Base-by-base conservation (phyloP, 2,113 vertebrate species). In the Rana temporaria region DNA sequence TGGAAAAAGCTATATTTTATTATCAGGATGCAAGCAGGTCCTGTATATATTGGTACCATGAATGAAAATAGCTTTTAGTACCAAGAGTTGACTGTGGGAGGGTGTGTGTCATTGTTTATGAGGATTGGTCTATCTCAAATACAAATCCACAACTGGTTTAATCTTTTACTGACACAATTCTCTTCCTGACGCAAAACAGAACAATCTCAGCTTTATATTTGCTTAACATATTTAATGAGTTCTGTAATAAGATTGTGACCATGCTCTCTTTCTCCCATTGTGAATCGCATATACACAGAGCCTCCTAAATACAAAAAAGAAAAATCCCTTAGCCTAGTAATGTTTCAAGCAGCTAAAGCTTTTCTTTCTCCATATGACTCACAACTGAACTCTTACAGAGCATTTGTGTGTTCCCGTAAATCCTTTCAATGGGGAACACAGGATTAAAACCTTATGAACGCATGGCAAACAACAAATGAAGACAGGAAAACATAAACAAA, bases 351-450 rank as follows among this genome's bases (percentile, higher is more conserved):
- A 0, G 16, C 71, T 73, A 64, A 78, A 78, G 63, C 62, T 56
- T 60, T 60, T 38, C 30, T 60, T 74, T n/a, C 53, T 59, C 55
- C 48, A 78, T 78, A 67, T 56, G 42, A 66, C 64, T 68, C 64
- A 79, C 64, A 34, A 57, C 57, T 79, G 67, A 59, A 17, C 26
- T 24, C 20, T 60, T n/a, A 59, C 22, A 22, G 24, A 60, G 55
- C 30, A 15, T 68, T 70, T 79, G 65, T 79, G 55, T 20, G 12
- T 30, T 57, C 12, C 56, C 18, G 38, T 63, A 38, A 76, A 2
- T 17, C 26, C 20, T 22, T 64, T 57, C 34, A 55, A 32, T 15
- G 1, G 64, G 66, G 11, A 68, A 15, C 12, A 62, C 52, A 69
- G 34, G 52, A 26, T 52, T 60, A 59, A 57, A 42, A 42, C 8